Evolutionary conservation across 1,140 invertebrate species (phyloP), one percentile per base, ranked within the genome.

Genomic region (Drosophila pachea): DNA sequence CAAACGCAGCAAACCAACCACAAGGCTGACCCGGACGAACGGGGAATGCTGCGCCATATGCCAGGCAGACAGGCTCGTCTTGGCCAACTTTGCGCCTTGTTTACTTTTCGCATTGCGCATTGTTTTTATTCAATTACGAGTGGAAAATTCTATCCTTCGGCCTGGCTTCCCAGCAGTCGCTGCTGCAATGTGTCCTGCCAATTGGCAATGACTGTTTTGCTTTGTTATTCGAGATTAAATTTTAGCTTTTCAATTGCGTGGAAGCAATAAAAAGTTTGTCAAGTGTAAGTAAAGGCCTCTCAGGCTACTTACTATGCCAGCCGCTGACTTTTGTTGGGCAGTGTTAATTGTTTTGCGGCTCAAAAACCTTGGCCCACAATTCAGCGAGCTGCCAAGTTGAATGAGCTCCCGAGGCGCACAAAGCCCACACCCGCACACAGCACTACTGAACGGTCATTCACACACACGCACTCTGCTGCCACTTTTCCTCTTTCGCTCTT

Each of bases 251-350:
- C 40, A 87, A 87, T 87, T 79, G 83, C 74, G 83, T 74, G 83
- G 78, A 87, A 87, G 74, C 75, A 73, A 87, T 87, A 87, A 87
- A 87, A 87, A 83, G 70, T 87, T 83, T 76, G 78, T 87, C 83
- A 87, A 83, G 83, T 87, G 83, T 76, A 67, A 54, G 68, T 61
- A 65, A 66, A 74, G 9, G 32, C 16, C 58, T 48, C 47, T 53
- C 12, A 59, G 53, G 56, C 58, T 61, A 47, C 45, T 47, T 47
- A 16, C 45, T 47, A 47, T 36, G 49, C 54, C 65, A 52, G 49
- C 50, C 59, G 66, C 61, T 81, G 73, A 83, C 78, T 83, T 83
- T 82, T 76, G 71, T 64, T 63, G 83, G 71, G 63, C 75, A 66
- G 68, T 83, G 81, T 82, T 82, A 82, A 82, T 82, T 82, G 78